phyloP scores from a whole-genome alignment of 2,888 invertebrate genomes.

The Drosophila prostipennis region DNA sequence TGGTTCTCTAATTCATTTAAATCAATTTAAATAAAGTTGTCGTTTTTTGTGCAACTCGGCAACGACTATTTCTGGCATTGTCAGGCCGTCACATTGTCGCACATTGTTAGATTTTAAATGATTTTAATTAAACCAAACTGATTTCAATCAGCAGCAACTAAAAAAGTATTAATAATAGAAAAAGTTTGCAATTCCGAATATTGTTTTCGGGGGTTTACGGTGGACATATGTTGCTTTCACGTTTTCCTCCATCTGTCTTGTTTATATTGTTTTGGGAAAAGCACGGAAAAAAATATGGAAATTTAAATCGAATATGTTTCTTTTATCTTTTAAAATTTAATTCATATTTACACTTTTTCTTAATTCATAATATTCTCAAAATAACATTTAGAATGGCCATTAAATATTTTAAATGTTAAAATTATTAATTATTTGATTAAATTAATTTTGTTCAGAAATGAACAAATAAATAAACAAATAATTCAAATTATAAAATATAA shows the following conservation, averaged over 20 bases:
- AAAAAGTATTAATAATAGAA: conserved; percentile 27
- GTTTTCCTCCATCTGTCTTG: conserved; percentile 1
- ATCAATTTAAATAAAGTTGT: conserved; percentile 64
- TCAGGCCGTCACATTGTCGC: conserved; percentile 39
- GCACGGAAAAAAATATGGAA: too few species aligned
- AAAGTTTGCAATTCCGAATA: conserved; percentile 13
- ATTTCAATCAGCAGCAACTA: conserved; percentile 19
- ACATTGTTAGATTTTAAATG: conserved; percentile 61
- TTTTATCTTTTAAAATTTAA: too few species aligned
- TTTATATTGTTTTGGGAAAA: neutral
- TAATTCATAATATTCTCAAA: too few species aligned
- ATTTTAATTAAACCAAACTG: conserved; percentile 65
- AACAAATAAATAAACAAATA: too few species aligned
- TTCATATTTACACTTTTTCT: too few species aligned
- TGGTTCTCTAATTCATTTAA: conserved; percentile 67
- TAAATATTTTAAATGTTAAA: too few species aligned
- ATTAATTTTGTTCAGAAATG: too few species aligned
- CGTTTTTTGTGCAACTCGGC: conserved; percentile 22
- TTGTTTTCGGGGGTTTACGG: neutral
- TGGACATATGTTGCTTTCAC: conserved; percentile 15
- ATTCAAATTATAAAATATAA: too few species aligned
- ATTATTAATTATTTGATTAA: too few species aligned
- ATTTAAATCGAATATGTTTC: too few species aligned
- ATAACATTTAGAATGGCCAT: too few species aligned
- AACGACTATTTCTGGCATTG: conserved; percentile 60